These are phyloP conservation scores for Ypsolopha scabrella DNA, from an alignment of 2,888 invertebrate species.

Conservation along the genomic window DNA sequence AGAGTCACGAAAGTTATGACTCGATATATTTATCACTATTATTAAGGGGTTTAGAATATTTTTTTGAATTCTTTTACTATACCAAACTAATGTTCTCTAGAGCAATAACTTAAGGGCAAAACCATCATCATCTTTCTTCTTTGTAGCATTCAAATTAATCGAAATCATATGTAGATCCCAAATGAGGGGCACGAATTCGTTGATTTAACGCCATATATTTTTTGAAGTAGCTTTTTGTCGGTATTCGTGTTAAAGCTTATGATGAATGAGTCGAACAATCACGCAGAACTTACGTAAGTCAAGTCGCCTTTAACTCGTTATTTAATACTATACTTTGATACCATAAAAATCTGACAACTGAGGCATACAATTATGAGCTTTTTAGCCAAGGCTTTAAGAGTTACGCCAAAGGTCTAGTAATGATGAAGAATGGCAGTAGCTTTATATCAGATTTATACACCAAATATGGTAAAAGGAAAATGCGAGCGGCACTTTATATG, in stretches of 20 bases:
- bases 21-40: too few relatives aligned
- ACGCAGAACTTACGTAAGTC: background rate
- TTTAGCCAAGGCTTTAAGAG: too few relatives aligned
- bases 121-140: too few relatives aligned
- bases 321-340: background rate
- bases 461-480: slow-evolving; percentile 4
- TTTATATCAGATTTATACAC: background rate
- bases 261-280: background rate
- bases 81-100: too few relatives aligned
- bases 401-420: background rate
- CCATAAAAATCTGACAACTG: too few relatives aligned
- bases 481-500: background rate
- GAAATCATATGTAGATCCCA: background rate
- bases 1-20: too few relatives aligned
- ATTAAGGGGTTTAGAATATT: too few relatives aligned
- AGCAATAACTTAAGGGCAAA: too few relatives aligned
- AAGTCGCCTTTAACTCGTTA: background rate
- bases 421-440: background rate
- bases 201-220: too few relatives aligned
- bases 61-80: too few relatives aligned
- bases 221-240: background rate
- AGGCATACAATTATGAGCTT: too few relatives aligned
- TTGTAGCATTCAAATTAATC: background rate
- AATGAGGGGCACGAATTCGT: background rate
- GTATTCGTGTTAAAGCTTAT: background rate